A percentile compares a stretch with the other conserved stretches of the same genome.
Conservation (phyloP, 2,888 invertebrate genomes). For the Halictus ligatus region DNA sequence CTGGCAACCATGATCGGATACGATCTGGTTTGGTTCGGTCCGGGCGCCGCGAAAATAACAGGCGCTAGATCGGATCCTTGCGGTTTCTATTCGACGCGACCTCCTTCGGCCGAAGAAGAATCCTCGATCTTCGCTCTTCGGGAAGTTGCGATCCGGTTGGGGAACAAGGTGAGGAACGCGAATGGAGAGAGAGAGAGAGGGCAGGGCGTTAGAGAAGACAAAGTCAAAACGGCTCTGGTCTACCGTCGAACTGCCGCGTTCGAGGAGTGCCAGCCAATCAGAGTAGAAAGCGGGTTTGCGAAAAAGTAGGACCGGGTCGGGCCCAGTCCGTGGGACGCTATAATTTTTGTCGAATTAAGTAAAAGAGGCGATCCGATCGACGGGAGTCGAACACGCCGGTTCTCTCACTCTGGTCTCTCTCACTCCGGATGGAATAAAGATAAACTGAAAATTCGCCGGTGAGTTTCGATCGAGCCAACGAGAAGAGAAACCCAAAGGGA, state of each 20-base stretch:
- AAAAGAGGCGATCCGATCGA: slow-evolving; percentile 36
- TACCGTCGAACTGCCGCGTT: slow-evolving; percentile 4
- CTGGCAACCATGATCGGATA: neutral
- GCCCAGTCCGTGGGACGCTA: slow-evolving; percentile 18
- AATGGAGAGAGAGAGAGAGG: neutral
- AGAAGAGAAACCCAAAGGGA: neutral
- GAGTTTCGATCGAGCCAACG: neutral
- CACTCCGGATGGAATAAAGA: neutral
- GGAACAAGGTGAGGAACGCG: slow-evolving; percentile 28
- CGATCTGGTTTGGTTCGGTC: neutral
- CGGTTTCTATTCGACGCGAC: slow-evolving; percentile 10
- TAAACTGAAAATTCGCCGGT: neutral
- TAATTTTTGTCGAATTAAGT: slow-evolving; percentile 41
- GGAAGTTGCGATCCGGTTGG: slow-evolving; percentile 53
- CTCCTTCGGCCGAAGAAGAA: slow-evolving; percentile 23
- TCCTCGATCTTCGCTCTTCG: slow-evolving; percentile 26
- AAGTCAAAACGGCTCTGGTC: slow-evolving; percentile 30
- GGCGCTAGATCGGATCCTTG: slow-evolving; percentile 2
- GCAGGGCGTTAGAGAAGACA: slow-evolving; percentile 11
- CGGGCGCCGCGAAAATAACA: neutral
- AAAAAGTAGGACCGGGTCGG: slow-evolving; percentile 39
- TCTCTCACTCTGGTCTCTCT: neutral
- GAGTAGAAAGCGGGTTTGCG: slow-evolving; percentile 24
- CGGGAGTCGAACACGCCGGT: slow-evolving; percentile 19
- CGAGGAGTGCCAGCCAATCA: neutral